Evolutionary conservation across 1,140 invertebrate species (phyloP).

Genomic region (Leptopilina boulardi): DNA sequence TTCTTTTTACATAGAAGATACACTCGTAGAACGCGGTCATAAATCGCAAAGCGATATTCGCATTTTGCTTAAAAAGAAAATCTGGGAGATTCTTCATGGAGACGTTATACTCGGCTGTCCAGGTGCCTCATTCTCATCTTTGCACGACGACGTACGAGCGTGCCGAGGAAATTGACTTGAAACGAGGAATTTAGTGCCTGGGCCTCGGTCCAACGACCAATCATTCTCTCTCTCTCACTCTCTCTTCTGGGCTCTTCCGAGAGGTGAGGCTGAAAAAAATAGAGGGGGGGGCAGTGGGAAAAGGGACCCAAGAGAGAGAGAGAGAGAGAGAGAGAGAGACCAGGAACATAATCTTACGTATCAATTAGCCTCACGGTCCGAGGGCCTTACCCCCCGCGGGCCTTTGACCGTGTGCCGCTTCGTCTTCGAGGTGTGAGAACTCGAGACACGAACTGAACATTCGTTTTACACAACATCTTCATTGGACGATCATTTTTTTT

Average conservation of each 20-base stretch:
- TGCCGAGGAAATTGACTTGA: conserved; percentile 46
- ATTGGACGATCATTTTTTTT: conserved; percentile 49
- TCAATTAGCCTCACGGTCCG: conserved; percentile 76
- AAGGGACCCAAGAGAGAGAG: conserved; percentile 40
- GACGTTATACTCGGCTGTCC: conserved; percentile 51
- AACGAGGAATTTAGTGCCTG: conserved; percentile 65
- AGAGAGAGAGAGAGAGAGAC: conserved; percentile 52
- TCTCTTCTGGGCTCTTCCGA: conserved; percentile 39
- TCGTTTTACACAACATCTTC: conserved; percentile 64
- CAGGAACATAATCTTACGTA: conserved; percentile 75
- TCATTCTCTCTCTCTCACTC: conserved; percentile 62
- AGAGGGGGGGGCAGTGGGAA: conserved; percentile 39
- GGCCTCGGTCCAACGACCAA: conserved; percentile 61
- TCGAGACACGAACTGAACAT: conserved; percentile 57
- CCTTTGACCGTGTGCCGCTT: conserved; percentile 75
- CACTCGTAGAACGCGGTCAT: neutral
- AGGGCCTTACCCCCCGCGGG: conserved; percentile 75
- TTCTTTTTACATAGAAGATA: neutral
- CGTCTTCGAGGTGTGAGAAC: conserved; percentile 74
- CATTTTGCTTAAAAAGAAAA: conserved; percentile 21
- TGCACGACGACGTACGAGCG: conserved; percentile 22
- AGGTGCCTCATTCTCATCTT: no score
- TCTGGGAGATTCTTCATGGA: conserved; percentile 26
- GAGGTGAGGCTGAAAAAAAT: conserved; percentile 38
- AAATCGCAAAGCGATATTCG: conserved; percentile 2